Evolutionary conservation across 2,797 vertebrate genomes (phyloP).

Genomic region (Mareca penelope): DNA sequence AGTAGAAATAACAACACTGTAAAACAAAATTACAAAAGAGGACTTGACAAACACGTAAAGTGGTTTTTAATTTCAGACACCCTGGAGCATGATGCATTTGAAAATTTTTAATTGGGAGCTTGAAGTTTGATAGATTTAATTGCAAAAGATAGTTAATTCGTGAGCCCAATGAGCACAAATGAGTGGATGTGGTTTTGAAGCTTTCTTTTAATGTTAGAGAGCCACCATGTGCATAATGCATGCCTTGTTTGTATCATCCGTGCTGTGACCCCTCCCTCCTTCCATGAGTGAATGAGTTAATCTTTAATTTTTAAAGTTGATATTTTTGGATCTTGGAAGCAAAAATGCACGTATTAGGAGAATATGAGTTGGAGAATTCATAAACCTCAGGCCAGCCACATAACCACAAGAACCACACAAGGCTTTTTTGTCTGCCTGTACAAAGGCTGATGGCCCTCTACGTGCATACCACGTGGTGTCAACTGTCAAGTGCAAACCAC

Average conservation of each 20-base stretch:
- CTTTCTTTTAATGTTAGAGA: slow-evolving; percentile 64
- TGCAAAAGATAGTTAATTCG: slow-evolving; percentile 51
- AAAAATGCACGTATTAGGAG: background rate
- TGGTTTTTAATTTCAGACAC: slow-evolving; percentile 56
- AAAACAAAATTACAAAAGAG: slow-evolving; percentile 35
- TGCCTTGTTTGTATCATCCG: background rate
- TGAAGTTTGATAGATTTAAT: slow-evolving; percentile 68
- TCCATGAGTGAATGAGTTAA: background rate
- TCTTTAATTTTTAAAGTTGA: background rate
- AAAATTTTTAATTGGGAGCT: slow-evolving; percentile 56
- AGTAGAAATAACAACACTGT: slow-evolving; percentile 41
- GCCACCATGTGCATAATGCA: slow-evolving; percentile 35
- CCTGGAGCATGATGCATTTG: slow-evolving; percentile 61
- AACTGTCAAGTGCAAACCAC: background rate
- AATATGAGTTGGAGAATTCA: background rate
- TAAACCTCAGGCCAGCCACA: background rate
- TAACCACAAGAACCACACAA: background rate
- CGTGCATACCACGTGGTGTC: background rate
- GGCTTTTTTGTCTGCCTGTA: background rate
- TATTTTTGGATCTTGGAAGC: background rate
- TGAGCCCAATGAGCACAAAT: background rate
- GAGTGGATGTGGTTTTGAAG: background rate
- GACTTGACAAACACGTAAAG: slow-evolving; percentile 57
- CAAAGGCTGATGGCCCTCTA: background rate
- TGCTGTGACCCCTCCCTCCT: slow-evolving; percentile 22